Conservation (phyloP, 2,888 invertebrate genomes). For the Cataglyphis rosenhaueri region DNA sequence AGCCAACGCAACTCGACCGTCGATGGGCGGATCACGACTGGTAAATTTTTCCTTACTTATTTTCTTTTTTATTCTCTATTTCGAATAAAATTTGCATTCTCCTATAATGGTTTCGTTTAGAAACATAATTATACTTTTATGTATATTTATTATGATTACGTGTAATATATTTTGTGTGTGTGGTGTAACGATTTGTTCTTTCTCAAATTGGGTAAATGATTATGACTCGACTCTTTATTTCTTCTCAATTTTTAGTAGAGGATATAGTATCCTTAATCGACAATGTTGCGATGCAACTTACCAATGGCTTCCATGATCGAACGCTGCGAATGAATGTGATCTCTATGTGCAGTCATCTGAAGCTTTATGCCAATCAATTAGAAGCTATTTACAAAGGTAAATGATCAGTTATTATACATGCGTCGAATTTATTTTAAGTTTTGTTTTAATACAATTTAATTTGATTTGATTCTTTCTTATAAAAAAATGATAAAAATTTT, state of each 20-base stretch:
- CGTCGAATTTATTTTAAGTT: neutral
- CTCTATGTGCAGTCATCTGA: constrained; percentile 92
- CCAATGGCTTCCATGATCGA: constrained; percentile 91
- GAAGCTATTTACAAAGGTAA: constrained; percentile 91
- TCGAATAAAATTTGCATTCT: neutral
- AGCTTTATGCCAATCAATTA: constrained; percentile 91
- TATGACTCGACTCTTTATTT: constrained; percentile 23
- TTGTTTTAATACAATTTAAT: neutral
- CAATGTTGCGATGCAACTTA: constrained; percentile 92
- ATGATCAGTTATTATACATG: neutral
- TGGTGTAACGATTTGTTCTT: neutral
- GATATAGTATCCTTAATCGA: constrained; percentile 94
- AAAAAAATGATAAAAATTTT: neutral
- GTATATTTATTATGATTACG: neutral
- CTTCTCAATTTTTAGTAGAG: constrained; percentile 86
- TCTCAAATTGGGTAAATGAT: neutral
- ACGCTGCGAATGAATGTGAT: constrained; percentile 91
- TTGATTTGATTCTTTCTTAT: neutral
- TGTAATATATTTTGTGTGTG: neutral
- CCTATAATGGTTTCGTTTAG: neutral
- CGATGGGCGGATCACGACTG: constrained; percentile 83
- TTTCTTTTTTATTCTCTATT: neutral
- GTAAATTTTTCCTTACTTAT: constrained; percentile 66
- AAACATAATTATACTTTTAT: neutral
- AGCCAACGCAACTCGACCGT: constrained; percentile 82